Evolutionary conservation across 2,113 vertebrate species (phyloP).

Genomic region (Callionymus lyra): DNA sequence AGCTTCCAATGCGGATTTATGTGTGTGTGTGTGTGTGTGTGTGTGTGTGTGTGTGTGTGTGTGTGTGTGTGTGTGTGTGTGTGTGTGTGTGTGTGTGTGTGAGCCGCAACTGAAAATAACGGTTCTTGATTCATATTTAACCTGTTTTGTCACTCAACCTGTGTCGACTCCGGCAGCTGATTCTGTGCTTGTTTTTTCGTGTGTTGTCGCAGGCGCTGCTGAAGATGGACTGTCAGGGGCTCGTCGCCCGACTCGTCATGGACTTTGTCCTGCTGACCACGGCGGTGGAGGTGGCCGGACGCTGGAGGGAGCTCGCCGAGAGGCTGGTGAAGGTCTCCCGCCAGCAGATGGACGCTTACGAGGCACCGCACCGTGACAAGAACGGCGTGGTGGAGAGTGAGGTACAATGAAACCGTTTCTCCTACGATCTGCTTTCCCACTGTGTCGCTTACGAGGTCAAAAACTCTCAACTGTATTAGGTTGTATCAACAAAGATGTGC

Average conservation of each 20-base stretch:
- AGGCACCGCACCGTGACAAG: conserved; percentile 86
- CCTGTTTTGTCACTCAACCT: not conserved
- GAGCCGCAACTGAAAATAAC: conserved; percentile 3
- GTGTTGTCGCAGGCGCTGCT: conserved; percentile 74
- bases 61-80: too few relatives aligned
- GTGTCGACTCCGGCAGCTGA: not conserved
- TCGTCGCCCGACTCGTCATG: conserved; percentile 86
- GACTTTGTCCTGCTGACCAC: conserved; percentile 96
- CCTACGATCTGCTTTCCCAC: too few relatives aligned
- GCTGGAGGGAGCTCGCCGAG: conserved; percentile 93
- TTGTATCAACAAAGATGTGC: too few relatives aligned
- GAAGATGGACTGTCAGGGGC: conserved; percentile 94
- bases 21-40: too few relatives aligned
- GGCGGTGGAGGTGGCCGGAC: conserved; percentile 84
- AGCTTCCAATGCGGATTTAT: too few relatives aligned
- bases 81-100: too few relatives aligned
- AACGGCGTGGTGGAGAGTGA: conserved; percentile 82
- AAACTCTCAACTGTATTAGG: too few relatives aligned
- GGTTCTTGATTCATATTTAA: too few relatives aligned
- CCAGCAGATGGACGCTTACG: conserved; percentile 94
- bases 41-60: too few relatives aligned
- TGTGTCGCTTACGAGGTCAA: too few relatives aligned
- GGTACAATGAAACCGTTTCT: conserved; percentile 61
- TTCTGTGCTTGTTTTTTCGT: not conserved
- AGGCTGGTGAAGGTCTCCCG: conserved; percentile 83